A percentile compares a stretch with the other conserved stretches of the same genome.
These are phyloP conservation scores for Nasonia longicornis DNA, from an alignment of 1,140 invertebrate species.

Conservation along the genomic window DNA sequence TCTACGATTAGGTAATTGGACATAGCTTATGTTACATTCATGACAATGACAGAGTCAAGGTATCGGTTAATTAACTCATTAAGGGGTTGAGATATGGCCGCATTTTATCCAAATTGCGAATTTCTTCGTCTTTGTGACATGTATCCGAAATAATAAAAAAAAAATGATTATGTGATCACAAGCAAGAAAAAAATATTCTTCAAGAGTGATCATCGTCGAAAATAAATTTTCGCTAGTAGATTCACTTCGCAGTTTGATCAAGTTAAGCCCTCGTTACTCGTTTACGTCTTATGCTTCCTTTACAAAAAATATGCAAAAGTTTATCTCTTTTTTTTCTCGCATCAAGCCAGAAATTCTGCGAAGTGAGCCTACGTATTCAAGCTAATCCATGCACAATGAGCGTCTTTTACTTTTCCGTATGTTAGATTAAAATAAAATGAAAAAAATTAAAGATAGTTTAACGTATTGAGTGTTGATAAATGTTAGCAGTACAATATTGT, in stretches of 20 bases:
- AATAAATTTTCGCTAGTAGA: conserved; percentile 26
- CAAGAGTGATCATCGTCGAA: conserved; percentile 19
- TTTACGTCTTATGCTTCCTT: conserved; percentile 19
- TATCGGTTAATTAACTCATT: conserved; percentile 52
- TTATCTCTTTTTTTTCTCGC: conserved; percentile 39
- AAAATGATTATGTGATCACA: conserved; percentile 35
- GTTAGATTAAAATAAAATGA: conserved; percentile 5
- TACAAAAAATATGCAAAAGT: conserved; percentile 44
- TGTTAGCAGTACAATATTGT: conserved; percentile 20
- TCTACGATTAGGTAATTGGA: conserved; percentile 56
- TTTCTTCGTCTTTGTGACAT: background rate
- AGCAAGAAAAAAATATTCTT: conserved; percentile 42
- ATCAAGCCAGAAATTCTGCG: conserved; percentile 42
- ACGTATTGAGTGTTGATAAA: conserved; percentile 33
- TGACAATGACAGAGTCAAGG: conserved; percentile 55
- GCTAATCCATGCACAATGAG: conserved; percentile 34
- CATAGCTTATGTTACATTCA: conserved; percentile 53
- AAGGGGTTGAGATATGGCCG: conserved; percentile 58
- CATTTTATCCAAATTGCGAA: conserved; percentile 56
- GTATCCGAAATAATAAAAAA: conserved; percentile 36
- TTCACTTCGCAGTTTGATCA: conserved; percentile 41
- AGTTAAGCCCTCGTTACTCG: conserved; percentile 31
- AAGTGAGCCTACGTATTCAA: conserved; percentile 38
- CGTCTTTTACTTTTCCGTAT: conserved; percentile 20
- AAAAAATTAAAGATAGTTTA: conserved; percentile 8